phyloP scores from a whole-genome alignment of 1,140 invertebrate species.

The Drosophila nebulosa region DNA sequence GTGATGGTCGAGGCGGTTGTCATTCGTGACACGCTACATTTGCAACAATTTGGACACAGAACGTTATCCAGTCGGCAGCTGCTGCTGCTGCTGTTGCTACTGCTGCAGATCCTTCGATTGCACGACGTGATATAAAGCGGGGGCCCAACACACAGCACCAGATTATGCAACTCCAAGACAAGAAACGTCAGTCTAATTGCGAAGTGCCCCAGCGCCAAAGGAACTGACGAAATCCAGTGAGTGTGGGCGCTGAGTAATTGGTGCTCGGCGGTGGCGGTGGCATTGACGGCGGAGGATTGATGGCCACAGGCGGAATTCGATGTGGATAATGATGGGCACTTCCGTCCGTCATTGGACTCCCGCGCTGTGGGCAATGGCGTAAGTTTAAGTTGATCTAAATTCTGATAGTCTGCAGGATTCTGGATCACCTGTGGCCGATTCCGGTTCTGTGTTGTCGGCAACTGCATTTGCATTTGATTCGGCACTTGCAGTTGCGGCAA shows the following conservation, averaged over 20 bases:
- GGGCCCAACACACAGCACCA: background rate
- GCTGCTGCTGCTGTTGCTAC: background rate
- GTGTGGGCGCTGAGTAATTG: constrained; percentile 37
- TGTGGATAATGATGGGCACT: background rate
- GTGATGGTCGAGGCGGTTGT: background rate
- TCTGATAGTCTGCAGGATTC: background rate
- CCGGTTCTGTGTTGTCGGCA: background rate
- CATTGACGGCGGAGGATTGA: too few species aligned
- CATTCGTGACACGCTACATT: constrained; percentile 17
- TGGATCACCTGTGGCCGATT: constrained; percentile 19
- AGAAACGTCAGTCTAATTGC: constrained; percentile 2
- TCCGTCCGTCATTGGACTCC: background rate
- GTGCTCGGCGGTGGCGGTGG: too few species aligned
- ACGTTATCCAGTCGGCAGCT: background rate
- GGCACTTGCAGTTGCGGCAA: background rate
- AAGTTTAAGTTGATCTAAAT: constrained; percentile 4
- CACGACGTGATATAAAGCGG: background rate
- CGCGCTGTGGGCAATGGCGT: constrained; percentile 18
- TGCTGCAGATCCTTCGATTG: background rate
- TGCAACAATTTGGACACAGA: constrained; percentile 6
- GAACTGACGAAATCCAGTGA: constrained; percentile 36
- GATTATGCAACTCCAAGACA: constrained; percentile 4
- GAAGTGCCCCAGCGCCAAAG: constrained; percentile 29
- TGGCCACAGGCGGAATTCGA: constrained; percentile 1
- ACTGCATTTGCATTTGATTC: background rate